Base-by-base conservation (phyloP, 2,797 vertebrate species). In the Triplophysa bombifrons region DNA sequence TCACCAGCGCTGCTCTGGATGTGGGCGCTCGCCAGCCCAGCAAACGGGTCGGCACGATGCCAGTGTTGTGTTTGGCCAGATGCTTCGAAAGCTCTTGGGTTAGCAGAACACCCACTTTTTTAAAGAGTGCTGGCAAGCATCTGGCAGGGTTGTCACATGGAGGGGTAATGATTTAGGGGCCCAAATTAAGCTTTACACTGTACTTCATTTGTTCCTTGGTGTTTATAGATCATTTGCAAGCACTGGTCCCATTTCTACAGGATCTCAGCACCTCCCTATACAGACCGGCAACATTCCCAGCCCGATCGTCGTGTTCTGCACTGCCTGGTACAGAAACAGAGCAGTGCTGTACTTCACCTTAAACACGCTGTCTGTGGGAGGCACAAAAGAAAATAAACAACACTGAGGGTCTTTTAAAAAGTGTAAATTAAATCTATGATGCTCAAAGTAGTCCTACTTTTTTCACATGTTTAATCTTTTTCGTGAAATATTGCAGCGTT, bases 31-130 rank as follows among this genome's bases (percentile, higher is more conserved):
- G 92, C 91, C 91, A 93, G 88, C 81, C 83, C 91, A 91, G 85
- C 85, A 91, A 91, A 91, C 88, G 90, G 89, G 88, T 86, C 92
- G 91, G 91, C 93, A 83, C 85, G 53, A 85, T 88, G 91, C 91
- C 93, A 92, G 87, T 95, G 94, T 94, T 95, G 91, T 94, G 90
- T 93, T 96, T 96, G 95, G 95, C 94, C 75, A 25, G 88, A 91
- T 86, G 87, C 85, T 86, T 85, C 86, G 91, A 91, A 93, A 92
- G 92, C 92, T 92, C 91, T 92, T 88, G 87, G 86, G 89, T 92
- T 95, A 93, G 93, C 93, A 94, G 93, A 90, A 93, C 87, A 92
- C 90, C 86, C 85, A 88, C 82, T 72, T 90, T 92, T 85, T 90
- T 80, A 85, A 77, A 90, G 91, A 90, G 86, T 89, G 87, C 91